Conservation (phyloP, 2,888 invertebrate species). For the Scelioninae gen. 1 region DNA sequence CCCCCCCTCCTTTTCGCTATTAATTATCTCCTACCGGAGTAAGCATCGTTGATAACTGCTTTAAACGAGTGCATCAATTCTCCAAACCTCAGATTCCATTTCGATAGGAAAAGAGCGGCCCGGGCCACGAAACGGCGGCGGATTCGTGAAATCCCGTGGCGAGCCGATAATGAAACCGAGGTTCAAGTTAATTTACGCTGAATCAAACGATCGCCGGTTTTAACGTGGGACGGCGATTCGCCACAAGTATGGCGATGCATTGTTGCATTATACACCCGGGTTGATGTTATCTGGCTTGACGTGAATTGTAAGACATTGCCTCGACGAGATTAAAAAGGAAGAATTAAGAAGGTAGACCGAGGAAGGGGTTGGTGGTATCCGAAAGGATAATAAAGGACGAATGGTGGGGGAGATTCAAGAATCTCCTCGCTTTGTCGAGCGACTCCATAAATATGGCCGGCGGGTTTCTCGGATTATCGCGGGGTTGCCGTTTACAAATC, state of each 20-base stretch:
- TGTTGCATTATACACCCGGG: constrained; percentile 78
- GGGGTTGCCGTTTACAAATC: constrained; percentile 73
- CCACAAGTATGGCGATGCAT: constrained; percentile 71
- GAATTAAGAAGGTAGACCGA: constrained; percentile 52
- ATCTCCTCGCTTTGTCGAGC: constrained; percentile 56
- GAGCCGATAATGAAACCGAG: constrained; percentile 64
- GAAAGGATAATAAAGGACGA: constrained; percentile 50
- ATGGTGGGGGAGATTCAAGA: constrained; percentile 12
- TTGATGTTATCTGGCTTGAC: constrained; percentile 81
- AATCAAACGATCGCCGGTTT: constrained; percentile 75
- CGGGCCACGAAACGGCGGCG: constrained; percentile 55
- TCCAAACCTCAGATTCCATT: constrained; percentile 53
- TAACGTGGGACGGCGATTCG: constrained; percentile 70
- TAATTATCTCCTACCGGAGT: constrained; percentile 42
- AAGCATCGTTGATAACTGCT: constrained; percentile 49
- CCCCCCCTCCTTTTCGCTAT: constrained; percentile 1
- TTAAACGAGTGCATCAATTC: constrained; percentile 56
- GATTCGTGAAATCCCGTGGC: constrained; percentile 64
- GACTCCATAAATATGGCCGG: constrained; percentile 73
- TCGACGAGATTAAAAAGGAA: constrained; percentile 72
- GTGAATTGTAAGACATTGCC: constrained; percentile 81
- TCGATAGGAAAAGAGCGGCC: constrained; percentile 52
- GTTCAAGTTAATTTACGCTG: constrained; percentile 73
- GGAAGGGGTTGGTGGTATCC: constrained; percentile 58
- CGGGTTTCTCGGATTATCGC: constrained; percentile 73